A percentile compares a stretch with the other conserved stretches of the same genome.
Evolutionary conservation across 2,113 vertebrate species (phyloP).

Genomic region (Hypanus sabinus): DNA sequence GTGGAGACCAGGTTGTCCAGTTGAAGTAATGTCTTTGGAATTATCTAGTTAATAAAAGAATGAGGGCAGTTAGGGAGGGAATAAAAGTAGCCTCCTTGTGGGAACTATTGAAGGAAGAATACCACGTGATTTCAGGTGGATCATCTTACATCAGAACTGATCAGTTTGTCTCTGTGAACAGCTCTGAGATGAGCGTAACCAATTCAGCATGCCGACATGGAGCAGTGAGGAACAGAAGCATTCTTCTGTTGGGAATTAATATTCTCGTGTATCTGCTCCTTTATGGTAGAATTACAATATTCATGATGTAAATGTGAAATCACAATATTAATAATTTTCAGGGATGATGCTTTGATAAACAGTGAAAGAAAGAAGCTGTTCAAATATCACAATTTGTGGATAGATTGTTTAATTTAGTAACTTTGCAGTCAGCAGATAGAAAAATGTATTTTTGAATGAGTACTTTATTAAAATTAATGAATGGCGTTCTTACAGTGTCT

Average conservation of each 20-base stretch:
- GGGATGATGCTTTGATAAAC: neutral
- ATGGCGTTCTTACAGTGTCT: constrained; percentile 18
- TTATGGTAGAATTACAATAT: constrained; percentile 15
- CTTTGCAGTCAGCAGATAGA: neutral
- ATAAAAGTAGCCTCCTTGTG: too few relatives aligned
- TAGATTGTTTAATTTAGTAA: constrained; percentile 33
- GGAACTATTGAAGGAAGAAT: too few relatives aligned
- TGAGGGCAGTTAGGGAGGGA: too few relatives aligned
- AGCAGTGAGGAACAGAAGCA: neutral
- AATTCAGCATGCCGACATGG: neutral
- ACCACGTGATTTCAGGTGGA: too few relatives aligned
- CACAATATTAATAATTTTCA: constrained; percentile 27
- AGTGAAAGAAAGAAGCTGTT: neutral
- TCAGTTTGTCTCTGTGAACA: neutral
- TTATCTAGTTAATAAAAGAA: too few relatives aligned
- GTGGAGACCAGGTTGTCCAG: too few relatives aligned
- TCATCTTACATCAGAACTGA: too few relatives aligned
- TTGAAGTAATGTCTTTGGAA: too few relatives aligned
- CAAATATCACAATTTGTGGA: constrained; percentile 26
- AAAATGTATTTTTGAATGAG: constrained; percentile 29
- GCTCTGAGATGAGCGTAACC: neutral
- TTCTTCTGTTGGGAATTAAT: neutral
- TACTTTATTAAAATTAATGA: constrained; percentile 34
- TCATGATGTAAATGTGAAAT: neutral
- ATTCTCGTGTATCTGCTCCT: neutral